Conservation (phyloP, 1,140 invertebrate genomes). For the Euglossa dilemma region DNA sequence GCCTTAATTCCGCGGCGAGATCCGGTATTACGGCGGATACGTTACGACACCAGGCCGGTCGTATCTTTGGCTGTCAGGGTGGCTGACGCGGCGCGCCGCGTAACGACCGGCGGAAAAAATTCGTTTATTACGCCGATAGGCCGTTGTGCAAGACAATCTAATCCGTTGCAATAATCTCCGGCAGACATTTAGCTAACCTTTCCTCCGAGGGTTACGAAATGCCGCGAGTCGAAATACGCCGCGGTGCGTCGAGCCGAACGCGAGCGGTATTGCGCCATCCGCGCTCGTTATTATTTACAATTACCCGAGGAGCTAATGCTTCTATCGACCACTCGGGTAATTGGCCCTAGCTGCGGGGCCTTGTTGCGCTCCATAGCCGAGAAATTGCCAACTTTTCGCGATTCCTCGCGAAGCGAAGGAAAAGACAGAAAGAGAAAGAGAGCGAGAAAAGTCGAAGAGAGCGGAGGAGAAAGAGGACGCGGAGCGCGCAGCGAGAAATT, state of each 20-base stretch:
- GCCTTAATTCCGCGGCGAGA: slow-evolving; percentile 50
- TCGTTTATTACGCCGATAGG: slow-evolving; percentile 55
- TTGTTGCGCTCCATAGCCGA: neutral
- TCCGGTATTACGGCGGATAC: slow-evolving; percentile 62
- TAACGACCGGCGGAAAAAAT: slow-evolving; percentile 33
- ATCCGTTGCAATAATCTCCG: slow-evolving; percentile 46
- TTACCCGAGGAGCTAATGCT: neutral
- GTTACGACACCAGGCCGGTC: slow-evolving; percentile 49
- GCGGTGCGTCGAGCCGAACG: slow-evolving; percentile 7
- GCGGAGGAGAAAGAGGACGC: too few species aligned
- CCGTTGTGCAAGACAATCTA: slow-evolving; percentile 54
- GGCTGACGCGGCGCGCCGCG: slow-evolving; percentile 30
- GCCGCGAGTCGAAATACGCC: slow-evolving; percentile 37
- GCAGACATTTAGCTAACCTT: slow-evolving; percentile 55
- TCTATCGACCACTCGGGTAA: neutral
- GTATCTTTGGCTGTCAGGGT: slow-evolving; percentile 38
- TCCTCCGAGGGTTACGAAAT: slow-evolving; percentile 45
- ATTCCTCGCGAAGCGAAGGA: too few species aligned
- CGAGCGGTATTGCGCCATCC: slow-evolving; percentile 16
- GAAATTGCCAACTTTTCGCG: too few species aligned
- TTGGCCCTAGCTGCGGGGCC: neutral
- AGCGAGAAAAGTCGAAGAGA: neutral
- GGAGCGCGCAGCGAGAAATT: slow-evolving; percentile 48
- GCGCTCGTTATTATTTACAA: neutral
- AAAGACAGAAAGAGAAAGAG: neutral